Evolutionary conservation across 2,797 vertebrate species (phyloP).

Genomic region (Lagodon rhomboides): DNA sequence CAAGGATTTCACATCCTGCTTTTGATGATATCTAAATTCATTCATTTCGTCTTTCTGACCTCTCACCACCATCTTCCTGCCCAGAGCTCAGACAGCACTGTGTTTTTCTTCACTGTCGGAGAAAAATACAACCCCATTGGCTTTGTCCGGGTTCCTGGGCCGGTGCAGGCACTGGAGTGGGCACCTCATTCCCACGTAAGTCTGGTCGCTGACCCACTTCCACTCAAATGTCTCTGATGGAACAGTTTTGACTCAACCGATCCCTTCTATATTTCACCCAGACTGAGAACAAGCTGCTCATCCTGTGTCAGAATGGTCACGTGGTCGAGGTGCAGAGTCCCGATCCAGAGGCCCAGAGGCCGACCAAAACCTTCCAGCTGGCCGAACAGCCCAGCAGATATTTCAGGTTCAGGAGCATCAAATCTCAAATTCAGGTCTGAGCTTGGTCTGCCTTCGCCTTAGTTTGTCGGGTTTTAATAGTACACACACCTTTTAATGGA

Average conservation of each 20-base stretch:
- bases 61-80: slow-evolving; percentile 6
- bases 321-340: slow-evolving; percentile 88
- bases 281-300: slow-evolving; percentile 87
- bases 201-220: neutral
- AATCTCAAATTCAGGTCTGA: slow-evolving; percentile 88
- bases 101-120: slow-evolving; percentile 93
- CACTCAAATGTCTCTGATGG: neutral
- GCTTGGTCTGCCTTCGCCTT: neutral
- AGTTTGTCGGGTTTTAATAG: neutral
- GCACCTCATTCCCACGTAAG: slow-evolving; percentile 90
- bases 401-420: slow-evolving; percentile 94
- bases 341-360: slow-evolving; percentile 49
- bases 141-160: slow-evolving; percentile 91
- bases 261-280: slow-evolving; percentile 64
- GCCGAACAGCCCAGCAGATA: slow-evolving; percentile 76
- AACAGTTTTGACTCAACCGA: neutral
- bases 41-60: neutral
- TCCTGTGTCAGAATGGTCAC: slow-evolving; percentile 91
- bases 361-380: slow-evolving; percentile 85
- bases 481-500: too few species aligned
- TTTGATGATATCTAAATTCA: neutral
- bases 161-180: slow-evolving; percentile 91
- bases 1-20: neutral
- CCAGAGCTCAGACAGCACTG: slow-evolving; percentile 92
- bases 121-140: slow-evolving; percentile 89